Evolutionary conservation across 2,797 vertebrate species (phyloP), one percentile per base, ranked within the genome.

Genomic region (Linurgus olivaceus): DNA sequence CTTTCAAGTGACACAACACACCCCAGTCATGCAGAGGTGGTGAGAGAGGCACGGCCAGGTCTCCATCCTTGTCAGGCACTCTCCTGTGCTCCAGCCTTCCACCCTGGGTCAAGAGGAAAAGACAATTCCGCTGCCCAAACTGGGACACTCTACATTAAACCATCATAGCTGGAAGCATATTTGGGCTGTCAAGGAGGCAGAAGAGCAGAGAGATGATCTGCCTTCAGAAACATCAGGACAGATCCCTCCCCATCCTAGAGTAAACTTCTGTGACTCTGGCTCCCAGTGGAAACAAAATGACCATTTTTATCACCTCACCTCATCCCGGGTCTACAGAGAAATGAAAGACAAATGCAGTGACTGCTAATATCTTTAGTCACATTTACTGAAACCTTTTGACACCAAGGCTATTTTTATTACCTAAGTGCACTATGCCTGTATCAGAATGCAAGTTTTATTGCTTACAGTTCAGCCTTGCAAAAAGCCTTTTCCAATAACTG

Each of bases 371-470:
- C 96, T 95, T 73, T 72, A 97, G 96, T 81, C 94, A 93, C 97
- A 95, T 97, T 97, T 97, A 95, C 75, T 58, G 96, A 97, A 97
- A 97, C 97, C 97, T 97, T 97, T 97, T 98, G 97, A 98, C 97
- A 98, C 93, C 40, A 94, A 92, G 93, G 96, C 89, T 96, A 90
- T 97, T 98, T 98, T 98, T 98, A 98, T 97, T 97, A 97, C 95
- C 90, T 98, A 98, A 98, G 97, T 97, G 97, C 97, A 97, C 92
- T 86, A 58, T 47, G 95, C 93, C 89, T 78, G 83, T 92, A 97
- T 97, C 91, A 94, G 95, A 97, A 96, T 90, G 91, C 87, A 90
- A 96, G 96, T 97, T 98, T 98, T 97, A 97, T 94, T 97, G 95
- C 96, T 97, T 97, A 94, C 96, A 96, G 97, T 97, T 96, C 95